phyloP scores from a whole-genome alignment of 2,888 invertebrate genomes.

The Melanostoma mellinum region DNA sequence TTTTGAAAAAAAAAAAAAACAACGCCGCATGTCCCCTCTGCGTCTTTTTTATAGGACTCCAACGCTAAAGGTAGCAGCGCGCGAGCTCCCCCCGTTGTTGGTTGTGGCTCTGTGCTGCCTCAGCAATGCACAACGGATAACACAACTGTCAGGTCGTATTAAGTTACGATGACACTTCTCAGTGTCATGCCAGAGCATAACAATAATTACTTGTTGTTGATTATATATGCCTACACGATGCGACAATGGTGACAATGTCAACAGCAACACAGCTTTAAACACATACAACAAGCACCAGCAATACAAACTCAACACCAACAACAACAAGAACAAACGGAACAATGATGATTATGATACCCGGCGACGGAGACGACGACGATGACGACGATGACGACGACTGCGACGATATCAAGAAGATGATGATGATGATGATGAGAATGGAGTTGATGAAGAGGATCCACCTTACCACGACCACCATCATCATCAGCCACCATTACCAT shows the following conservation, averaged over 20 bases:
- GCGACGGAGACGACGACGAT: constrained; percentile 41
- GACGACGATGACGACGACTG: constrained; percentile 36
- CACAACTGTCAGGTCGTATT: constrained; percentile 72
- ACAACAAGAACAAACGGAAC: constrained; percentile 45
- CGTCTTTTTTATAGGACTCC: constrained; percentile 16
- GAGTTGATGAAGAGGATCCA: constrained; percentile 71
- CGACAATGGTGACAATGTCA: constrained; percentile 73
- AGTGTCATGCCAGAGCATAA: constrained; percentile 72
- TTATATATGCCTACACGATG: constrained; percentile 73
- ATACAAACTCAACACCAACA: constrained; percentile 33
- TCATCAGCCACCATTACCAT: constrained; percentile 12
- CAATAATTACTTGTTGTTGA: constrained; percentile 73
- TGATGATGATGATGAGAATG: constrained; percentile 38
- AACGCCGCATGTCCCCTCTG: constrained; percentile 24
- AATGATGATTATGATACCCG: constrained; percentile 70
- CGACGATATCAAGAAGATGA: constrained; percentile 48
- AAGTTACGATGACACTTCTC: constrained; percentile 73
- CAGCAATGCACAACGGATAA: constrained; percentile 59
- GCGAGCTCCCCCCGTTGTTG: background rate
- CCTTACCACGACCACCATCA: constrained; percentile 25
- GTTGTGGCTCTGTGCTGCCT: background rate
- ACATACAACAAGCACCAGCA: constrained; percentile 39
- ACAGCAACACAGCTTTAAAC: constrained; percentile 65
- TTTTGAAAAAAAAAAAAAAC: constrained; percentile 22
- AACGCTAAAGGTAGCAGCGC: constrained; percentile 17